Conservation (phyloP, 2,113 vertebrate genomes). For the Petrocephalus microphthalmus region DNA sequence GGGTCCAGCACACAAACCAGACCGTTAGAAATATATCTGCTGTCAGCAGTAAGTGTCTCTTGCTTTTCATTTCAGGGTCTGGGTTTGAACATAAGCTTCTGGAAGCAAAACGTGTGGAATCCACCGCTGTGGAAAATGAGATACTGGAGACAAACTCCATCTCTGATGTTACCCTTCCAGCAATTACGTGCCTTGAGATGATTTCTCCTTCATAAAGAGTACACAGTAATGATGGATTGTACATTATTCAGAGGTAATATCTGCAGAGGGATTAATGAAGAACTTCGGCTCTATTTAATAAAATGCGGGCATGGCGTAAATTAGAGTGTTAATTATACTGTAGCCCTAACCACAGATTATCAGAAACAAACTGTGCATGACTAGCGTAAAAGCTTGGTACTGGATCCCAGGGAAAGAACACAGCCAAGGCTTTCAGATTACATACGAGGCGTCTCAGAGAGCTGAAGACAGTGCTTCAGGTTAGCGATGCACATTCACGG, state of each 20-base stretch:
- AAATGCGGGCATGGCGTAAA: not conserved
- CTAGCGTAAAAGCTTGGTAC: not conserved
- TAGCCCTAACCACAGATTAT: not conserved
- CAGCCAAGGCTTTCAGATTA: not conserved
- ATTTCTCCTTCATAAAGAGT: constrained; percentile 11
- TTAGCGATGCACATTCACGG: not conserved
- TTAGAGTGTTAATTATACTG: not conserved
- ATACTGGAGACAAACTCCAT: not conserved
- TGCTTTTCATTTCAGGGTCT: not conserved
- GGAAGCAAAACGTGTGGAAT: not conserved
- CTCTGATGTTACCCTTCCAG: not conserved
- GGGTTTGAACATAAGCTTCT: not conserved
- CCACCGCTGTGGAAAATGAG: not conserved
- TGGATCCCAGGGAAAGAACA: not conserved
- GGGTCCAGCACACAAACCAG: not conserved
- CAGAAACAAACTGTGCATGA: not conserved
- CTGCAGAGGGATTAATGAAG: not conserved
- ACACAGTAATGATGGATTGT: not conserved
- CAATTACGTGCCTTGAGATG: not conserved
- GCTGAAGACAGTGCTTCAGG: not conserved
- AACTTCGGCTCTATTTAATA: not conserved
- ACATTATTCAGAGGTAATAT: not conserved
- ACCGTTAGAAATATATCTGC: not conserved
- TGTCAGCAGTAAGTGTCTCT: not conserved
- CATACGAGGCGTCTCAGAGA: not conserved